These are phyloP conservation scores for Ctenodactylus gundi DNA, from an alignment of 2,113 vertebrate genomes.

Conservation along the genomic window DNA sequence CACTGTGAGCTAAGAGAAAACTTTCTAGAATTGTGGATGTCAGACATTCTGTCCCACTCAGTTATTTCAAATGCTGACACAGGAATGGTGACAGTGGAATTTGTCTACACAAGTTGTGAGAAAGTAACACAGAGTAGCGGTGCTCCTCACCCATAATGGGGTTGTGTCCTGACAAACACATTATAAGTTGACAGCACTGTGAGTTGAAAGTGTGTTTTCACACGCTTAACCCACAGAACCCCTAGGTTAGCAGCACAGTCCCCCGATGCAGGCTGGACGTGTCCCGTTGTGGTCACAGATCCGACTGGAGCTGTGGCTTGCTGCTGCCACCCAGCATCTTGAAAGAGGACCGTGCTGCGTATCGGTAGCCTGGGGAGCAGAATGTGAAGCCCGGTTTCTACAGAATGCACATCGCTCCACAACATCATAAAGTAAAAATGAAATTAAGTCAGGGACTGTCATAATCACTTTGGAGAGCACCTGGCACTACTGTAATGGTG, in stretches of 20 bases:
- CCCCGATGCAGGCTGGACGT: no score
- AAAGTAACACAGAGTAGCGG: neutral
- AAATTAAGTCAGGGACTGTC: neutral
- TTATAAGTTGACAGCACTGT: no score
- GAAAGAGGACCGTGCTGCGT: neutral
- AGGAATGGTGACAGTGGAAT: neutral
- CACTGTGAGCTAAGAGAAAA: no score
- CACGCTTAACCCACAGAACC: no score
- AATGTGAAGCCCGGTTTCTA: neutral
- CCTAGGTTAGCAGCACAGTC: neutral
- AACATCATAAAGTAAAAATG: neutral
- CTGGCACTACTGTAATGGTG: neutral
- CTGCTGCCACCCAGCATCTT: neutral
- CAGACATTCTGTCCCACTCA: no score
- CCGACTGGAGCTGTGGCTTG: neutral
- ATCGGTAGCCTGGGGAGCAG: no score
- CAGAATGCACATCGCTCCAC: neutral
- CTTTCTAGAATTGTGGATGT: no score
- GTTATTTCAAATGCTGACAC: neutral
- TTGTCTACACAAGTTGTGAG: neutral
- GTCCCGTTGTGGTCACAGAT: no score
- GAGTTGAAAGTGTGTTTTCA: no score
- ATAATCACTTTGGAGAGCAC: neutral
- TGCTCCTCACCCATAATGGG: neutral
- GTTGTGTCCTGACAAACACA: neutral